Percentiles rank a stretch among this genome's conserved stretches.
phyloP scores from a whole-genome alignment of 2,888 invertebrate genomes.

The Cephus nigrinus region DNA sequence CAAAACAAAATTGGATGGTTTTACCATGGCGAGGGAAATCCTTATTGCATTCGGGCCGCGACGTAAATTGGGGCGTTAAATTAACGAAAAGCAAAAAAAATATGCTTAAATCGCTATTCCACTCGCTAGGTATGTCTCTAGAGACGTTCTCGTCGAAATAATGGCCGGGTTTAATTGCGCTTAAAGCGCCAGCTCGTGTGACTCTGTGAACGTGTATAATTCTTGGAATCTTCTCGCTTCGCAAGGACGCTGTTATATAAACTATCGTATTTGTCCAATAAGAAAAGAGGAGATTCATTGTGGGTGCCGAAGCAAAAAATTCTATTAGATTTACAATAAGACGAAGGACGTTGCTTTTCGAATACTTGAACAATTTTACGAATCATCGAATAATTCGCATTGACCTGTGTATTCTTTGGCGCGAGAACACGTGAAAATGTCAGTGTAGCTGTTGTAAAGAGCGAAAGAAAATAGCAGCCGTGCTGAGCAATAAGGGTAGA shows the following conservation, averaged over 20 bases:
- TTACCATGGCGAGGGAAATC: not conserved
- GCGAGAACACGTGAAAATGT: not conserved
- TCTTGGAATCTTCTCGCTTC: not conserved
- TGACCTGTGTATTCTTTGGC: not conserved
- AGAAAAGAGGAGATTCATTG: not conserved
- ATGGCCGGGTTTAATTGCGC: not conserved
- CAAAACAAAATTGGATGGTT: conserved; percentile 6
- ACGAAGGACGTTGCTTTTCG: not conserved
- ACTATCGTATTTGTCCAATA: not conserved
- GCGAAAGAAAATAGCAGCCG: not conserved
- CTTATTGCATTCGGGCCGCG: not conserved
- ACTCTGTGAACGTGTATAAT: not conserved
- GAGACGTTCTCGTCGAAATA: not conserved
- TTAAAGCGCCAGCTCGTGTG: not conserved
- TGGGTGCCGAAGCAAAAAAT: not conserved
- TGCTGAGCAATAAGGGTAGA: not conserved
- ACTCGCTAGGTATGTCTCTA: not conserved
- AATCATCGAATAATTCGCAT: not conserved
- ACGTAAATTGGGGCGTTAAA: not conserved
- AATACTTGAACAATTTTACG: not conserved
- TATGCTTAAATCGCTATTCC: not conserved
- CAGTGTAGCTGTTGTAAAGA: not conserved
- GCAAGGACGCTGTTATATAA: not conserved
- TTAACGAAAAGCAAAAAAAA: not conserved
- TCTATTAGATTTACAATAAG: not conserved